These are phyloP conservation scores for Equus quagga DNA, from an alignment of 2,113 vertebrate genomes.

Conservation along the genomic window DNA sequence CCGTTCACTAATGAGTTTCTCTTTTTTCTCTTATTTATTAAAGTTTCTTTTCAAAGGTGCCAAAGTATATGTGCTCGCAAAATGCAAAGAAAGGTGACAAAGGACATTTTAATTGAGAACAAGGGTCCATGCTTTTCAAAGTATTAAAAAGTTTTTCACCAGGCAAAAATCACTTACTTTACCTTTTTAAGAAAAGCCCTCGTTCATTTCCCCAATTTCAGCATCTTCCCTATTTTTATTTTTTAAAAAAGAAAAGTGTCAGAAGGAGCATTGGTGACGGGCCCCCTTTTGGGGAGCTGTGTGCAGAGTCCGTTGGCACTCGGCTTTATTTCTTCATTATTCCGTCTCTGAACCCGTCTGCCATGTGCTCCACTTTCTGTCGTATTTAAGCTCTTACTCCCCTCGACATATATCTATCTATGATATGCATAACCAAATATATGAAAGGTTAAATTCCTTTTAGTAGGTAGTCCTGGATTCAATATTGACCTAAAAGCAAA, in stretches of 20 bases:
- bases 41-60: conserved; percentile 94
- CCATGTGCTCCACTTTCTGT: conserved; percentile 68
- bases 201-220: conserved; percentile 51
- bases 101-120: conserved; percentile 85
- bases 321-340: background rate
- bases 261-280: background rate
- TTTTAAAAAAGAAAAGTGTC: background rate
- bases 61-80: conserved; percentile 90
- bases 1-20: conserved; percentile 93
- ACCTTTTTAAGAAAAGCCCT: conserved; percentile 86
- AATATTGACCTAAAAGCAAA: conserved; percentile 69
- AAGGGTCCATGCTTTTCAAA: conserved; percentile 85
- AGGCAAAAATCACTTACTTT: conserved; percentile 92
- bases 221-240: background rate
- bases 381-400: conserved; percentile 78
- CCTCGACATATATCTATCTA: conserved; percentile 37
- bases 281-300: background rate
- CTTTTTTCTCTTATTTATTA: conserved; percentile 95
- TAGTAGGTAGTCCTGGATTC: conserved; percentile 77
- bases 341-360: background rate
- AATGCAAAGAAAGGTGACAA: conserved; percentile 84
- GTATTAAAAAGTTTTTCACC: conserved; percentile 80
- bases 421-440: conserved; percentile 63
- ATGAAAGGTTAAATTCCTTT: conserved; percentile 74
- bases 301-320: background rate